A percentile compares a stretch with the other conserved stretches of the same genome.
These are phyloP conservation scores for Ctenopoma multispine DNA, from an alignment of 2,797 vertebrate genomes.

Conservation along the genomic window DNA sequence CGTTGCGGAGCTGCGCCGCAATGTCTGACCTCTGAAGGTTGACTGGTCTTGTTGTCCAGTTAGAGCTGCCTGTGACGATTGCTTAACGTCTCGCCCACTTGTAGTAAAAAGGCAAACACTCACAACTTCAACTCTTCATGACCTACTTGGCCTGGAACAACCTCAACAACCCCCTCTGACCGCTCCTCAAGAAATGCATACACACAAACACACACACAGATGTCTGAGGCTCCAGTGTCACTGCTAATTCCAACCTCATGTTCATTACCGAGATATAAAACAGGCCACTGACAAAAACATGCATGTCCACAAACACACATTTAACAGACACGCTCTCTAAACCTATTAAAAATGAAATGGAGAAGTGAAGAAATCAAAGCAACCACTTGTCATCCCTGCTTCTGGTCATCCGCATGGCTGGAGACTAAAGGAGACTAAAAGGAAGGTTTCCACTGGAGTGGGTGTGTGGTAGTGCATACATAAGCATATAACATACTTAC, in stretches of 20 bases:
- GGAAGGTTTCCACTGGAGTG: slow-evolving; percentile 38
- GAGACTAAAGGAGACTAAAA: slow-evolving; percentile 31
- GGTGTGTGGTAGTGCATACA: slow-evolving; percentile 51
- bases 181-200: not conserved
- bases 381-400: slow-evolving; percentile 48
- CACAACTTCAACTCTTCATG: slow-evolving; percentile 3
- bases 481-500: slow-evolving; percentile 65
- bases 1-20: slow-evolving; percentile 25
- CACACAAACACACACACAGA: slow-evolving; percentile 16
- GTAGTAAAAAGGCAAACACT: not conserved
- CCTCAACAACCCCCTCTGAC: slow-evolving; percentile 1
- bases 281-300: slow-evolving; percentile 17
- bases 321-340: not conserved
- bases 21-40: slow-evolving; percentile 54
- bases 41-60: slow-evolving; percentile 12
- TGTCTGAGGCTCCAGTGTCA: slow-evolving; percentile 49
- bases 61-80: slow-evolving; percentile 13
- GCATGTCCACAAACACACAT: slow-evolving; percentile 17
- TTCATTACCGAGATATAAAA: slow-evolving; percentile 36
- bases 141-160: slow-evolving; percentile 29
- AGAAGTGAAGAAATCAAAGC: slow-evolving; percentile 12
- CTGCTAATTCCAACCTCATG: slow-evolving; percentile 32
- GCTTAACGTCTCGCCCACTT: slow-evolving; percentile 12
- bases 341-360: slow-evolving; percentile 8
- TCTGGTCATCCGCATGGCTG: slow-evolving; percentile 40